These are phyloP conservation scores for Rhinoraja longicauda DNA, from an alignment of 2,797 vertebrate species.

Conservation along the genomic window DNA sequence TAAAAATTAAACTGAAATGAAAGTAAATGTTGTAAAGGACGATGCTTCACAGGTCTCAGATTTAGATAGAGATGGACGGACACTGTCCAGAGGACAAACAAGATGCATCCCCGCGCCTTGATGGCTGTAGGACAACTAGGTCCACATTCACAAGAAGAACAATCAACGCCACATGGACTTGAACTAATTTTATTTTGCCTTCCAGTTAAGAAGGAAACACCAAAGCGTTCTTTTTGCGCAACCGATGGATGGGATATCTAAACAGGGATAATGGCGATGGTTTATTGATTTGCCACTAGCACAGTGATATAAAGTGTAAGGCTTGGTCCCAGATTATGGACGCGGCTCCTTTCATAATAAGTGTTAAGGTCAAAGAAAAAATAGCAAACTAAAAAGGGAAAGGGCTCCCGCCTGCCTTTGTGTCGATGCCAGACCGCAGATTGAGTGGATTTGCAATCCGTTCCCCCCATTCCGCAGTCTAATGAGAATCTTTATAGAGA, in stretches of 20 bases:
- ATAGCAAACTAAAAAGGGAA: background rate
- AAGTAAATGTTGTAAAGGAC: too few species aligned
- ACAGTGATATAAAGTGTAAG: background rate
- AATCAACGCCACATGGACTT: background rate
- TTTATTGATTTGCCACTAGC: background rate
- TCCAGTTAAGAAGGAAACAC: background rate
- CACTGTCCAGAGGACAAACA: background rate
- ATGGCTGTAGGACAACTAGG: too few species aligned
- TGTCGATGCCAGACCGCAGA: background rate
- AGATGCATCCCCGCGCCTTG: too few species aligned
- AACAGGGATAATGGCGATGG: background rate
- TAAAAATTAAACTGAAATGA: too few species aligned
- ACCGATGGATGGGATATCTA: background rate
- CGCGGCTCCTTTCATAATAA: background rate
- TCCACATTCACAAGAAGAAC: too few species aligned
- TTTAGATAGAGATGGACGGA: background rate
- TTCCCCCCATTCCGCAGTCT: background rate
- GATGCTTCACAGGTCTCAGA: background rate
- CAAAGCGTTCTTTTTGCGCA: background rate
- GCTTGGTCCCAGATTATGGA: conserved; percentile 28
- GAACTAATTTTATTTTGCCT: background rate
- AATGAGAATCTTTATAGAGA: conserved; percentile 34
- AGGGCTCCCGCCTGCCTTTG: conserved; percentile 19
- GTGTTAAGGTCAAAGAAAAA: conserved; percentile 34
- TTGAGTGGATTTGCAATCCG: background rate